Evolutionary conservation across 2,888 invertebrate species (phyloP).

Genomic region (Biston betularia): DNA sequence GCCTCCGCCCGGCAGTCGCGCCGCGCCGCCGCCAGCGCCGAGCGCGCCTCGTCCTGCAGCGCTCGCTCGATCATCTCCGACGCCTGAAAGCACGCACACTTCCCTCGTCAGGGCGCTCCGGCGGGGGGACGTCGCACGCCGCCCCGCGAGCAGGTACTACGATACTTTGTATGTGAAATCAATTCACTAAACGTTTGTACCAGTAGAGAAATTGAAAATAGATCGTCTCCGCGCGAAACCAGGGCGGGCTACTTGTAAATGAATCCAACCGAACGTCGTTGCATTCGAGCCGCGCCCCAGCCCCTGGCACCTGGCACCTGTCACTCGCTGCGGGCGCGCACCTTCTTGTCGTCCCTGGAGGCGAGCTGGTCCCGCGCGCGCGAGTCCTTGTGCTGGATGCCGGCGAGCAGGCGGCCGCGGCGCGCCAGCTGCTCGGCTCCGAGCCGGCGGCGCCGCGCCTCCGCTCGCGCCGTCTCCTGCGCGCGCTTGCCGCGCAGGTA

Average conservation of each 20-base stretch:
- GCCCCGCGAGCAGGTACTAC: no score
- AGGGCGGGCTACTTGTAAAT: no score
- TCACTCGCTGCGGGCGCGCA: slow-evolving; percentile 35
- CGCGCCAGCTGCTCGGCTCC: slow-evolving; percentile 57
- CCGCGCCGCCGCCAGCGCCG: slow-evolving; percentile 65
- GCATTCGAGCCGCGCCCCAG: no score
- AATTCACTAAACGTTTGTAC: no score
- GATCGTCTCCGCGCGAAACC: no score
- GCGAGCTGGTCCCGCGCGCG: slow-evolving; percentile 62
- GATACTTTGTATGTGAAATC: no score
- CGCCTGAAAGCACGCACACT: no score
- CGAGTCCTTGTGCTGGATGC: slow-evolving; percentile 67
- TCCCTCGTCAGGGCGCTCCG: neutral
- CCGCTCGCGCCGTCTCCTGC: slow-evolving; percentile 72
- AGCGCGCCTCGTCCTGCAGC: slow-evolving; percentile 64
- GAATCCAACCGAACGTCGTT: no score
- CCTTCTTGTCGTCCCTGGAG: slow-evolving; percentile 67
- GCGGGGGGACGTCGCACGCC: no score
- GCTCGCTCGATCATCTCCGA: slow-evolving; percentile 61
- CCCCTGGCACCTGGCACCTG: no score
- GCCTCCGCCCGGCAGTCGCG: slow-evolving; percentile 58
- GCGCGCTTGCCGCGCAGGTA: slow-evolving; percentile 74
- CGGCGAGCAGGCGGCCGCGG: slow-evolving; percentile 57
- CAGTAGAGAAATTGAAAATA: no score
- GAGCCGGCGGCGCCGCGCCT: slow-evolving; percentile 69